phyloP scores from a whole-genome alignment of 2,113 vertebrate genomes.

The Forbesichthys agassizii region DNA sequence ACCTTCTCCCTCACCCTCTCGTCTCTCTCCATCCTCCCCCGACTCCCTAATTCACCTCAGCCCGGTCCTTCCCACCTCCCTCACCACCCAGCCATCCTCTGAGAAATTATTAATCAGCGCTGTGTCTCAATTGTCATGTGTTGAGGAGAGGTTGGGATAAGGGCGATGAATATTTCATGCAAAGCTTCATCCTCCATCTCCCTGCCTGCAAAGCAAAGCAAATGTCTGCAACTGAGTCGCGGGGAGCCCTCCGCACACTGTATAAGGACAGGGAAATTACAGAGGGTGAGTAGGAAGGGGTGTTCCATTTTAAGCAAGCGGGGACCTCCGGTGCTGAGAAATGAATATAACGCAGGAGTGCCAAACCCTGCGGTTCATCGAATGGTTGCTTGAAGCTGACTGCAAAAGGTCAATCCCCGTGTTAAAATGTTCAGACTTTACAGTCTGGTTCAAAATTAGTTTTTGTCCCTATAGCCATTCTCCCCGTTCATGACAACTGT shows the following conservation, averaged over 20 bases:
- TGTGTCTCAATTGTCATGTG: conserved; percentile 55
- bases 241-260: conserved; percentile 26
- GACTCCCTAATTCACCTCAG: neutral
- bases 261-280: conserved; percentile 47
- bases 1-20: neutral
- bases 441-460: too few relatives aligned
- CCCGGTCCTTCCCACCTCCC: neutral
- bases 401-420: too few relatives aligned
- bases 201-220: conserved; percentile 39
- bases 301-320: conserved; percentile 48
- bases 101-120: conserved; percentile 68
- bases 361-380: too few relatives aligned
- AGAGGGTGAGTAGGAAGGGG: conserved; percentile 42
- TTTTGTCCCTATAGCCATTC: too few relatives aligned
- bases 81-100: conserved; percentile 33
- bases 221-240: conserved; percentile 41
- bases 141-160: conserved; percentile 59
- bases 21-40: conserved; percentile 3
- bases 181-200: conserved; percentile 66
- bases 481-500: too few relatives aligned
- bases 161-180: conserved; percentile 68
- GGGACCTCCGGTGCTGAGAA: too few relatives aligned
- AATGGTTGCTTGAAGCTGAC: too few relatives aligned
- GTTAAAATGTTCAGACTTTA: too few relatives aligned
- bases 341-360: too few relatives aligned